These are phyloP conservation scores for Platyscapa corneri DNA, from an alignment of 1,140 invertebrate genomes.

Conservation along the genomic window DNA sequence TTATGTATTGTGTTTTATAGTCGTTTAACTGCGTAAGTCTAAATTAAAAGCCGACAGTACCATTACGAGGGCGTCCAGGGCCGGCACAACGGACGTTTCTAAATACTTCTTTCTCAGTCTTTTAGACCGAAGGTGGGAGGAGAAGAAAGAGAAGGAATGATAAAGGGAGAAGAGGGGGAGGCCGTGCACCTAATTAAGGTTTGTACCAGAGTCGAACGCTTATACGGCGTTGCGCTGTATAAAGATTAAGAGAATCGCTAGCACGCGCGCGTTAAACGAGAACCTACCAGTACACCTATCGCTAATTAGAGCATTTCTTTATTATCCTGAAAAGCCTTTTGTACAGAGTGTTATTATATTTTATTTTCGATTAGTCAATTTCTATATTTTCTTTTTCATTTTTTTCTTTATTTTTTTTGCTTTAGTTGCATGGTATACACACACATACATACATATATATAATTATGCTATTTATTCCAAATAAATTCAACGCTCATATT, in stretches of 20 bases:
- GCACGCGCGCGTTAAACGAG: neutral
- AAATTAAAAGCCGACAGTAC: constrained; percentile 33
- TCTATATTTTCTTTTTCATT: neutral
- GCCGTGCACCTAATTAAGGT: constrained; percentile 5
- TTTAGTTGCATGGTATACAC: neutral
- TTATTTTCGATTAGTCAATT: neutral
- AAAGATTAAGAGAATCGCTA: constrained; percentile 17
- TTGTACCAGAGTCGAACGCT: neutral
- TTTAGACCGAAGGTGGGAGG: neutral
- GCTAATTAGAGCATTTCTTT: constrained; percentile 24
- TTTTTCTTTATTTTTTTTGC: neutral
- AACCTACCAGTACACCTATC: constrained; percentile 2
- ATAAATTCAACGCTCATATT: neutral
- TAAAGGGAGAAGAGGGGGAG: neutral
- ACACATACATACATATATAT: too few relatives aligned
- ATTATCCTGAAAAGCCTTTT: constrained; percentile 16
- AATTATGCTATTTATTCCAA: neutral
- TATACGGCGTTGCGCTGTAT: neutral
- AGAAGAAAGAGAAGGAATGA: neutral
- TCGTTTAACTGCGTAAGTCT: constrained; percentile 33
- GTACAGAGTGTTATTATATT: neutral
- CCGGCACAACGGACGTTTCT: neutral
- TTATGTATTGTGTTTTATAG: constrained; percentile 35
- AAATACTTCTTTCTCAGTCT: constrained; percentile 14
- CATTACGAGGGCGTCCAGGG: neutral